Conservation (phyloP, 2,797 vertebrate species). For the Enteromius anoplus region DNA sequence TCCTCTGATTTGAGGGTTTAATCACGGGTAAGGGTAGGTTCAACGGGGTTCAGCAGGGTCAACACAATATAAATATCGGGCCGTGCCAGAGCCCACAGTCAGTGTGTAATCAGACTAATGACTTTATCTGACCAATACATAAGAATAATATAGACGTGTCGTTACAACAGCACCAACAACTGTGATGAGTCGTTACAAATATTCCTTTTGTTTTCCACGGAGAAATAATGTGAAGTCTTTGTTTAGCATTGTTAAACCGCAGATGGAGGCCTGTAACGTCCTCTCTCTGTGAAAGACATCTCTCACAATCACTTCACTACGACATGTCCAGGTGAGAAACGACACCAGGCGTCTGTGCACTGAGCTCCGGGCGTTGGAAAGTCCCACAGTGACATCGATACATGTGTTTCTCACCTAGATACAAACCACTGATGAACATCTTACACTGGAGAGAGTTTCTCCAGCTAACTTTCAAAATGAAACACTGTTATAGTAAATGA, state of each 20-base stretch:
- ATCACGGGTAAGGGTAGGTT: too few relatives aligned
- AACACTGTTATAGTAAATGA: background rate
- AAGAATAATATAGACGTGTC: background rate
- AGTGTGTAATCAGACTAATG: slow-evolving; percentile 24
- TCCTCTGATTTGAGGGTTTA: too few relatives aligned
- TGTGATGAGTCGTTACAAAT: background rate
- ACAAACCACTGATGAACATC: background rate
- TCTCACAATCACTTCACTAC: background rate
- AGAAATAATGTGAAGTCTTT: background rate
- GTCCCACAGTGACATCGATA: background rate
- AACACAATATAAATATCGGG: too few relatives aligned
- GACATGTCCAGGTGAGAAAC: too few relatives aligned
- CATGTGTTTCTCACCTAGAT: background rate
- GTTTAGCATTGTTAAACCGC: background rate
- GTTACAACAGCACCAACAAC: background rate
- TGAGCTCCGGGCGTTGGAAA: background rate
- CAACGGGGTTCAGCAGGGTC: too few relatives aligned
- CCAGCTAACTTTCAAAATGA: background rate
- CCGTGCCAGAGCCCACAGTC: background rate
- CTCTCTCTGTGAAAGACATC: background rate
- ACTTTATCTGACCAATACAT: slow-evolving; percentile 7
- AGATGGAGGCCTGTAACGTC: background rate
- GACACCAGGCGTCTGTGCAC: background rate
- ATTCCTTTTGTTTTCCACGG: background rate
- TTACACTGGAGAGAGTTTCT: too few relatives aligned